Base-by-base conservation (phyloP, 2,888 invertebrate species). In the Lasioglossum morio region DNA sequence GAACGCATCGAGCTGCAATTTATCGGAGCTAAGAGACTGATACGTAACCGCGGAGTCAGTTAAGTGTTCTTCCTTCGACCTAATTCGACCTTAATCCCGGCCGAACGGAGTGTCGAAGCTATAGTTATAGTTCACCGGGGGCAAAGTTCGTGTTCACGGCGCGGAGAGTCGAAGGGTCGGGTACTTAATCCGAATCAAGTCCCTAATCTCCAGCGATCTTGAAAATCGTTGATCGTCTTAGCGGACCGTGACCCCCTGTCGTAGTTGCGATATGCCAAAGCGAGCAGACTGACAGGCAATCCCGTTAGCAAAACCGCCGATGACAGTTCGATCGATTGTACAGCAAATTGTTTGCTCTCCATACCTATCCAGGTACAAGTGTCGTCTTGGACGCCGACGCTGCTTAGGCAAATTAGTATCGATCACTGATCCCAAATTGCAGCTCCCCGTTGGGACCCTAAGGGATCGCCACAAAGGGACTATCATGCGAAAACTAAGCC, bases 301-400 rank as follows among this genome's bases (percentile, higher is more conserved):
- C 86, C 75, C 46, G 77, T 86, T 77, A 74, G 72, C 69, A 80
- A 79, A 77, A 80, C 75, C 80, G 37, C 72, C 70, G 82, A 80
- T 77, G 87, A 87, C 86, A 86, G 86, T 34, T 75, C 80, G 86
- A 87, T 87, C 87, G 87, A 87, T 87, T 83, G 66, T 66, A 57
- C 77, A 3, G 75, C 43, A 86, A 83, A 87, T 86, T 86, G 87
- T 86, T 86, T 78, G 79, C 79, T 69, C 77, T 79, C 72, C 70
- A 53, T 78, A 72, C 48, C 34, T n/a, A 53, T 10, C 23, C 3
- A 60, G 66, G 40, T 27, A 30, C 37, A 43, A 53, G 75, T 85
- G 53, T 81, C 80, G 63, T 76, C 16, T 19, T 57, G 79, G 57
- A 75, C 82, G 73, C 40, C 23, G 48, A 66, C 5, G 10, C 27